A percentile compares a stretch with the other conserved stretches of the same genome.
These are phyloP conservation scores for Serinus canaria DNA, from an alignment of 2,113 vertebrate genomes.

Conservation along the genomic window DNA sequence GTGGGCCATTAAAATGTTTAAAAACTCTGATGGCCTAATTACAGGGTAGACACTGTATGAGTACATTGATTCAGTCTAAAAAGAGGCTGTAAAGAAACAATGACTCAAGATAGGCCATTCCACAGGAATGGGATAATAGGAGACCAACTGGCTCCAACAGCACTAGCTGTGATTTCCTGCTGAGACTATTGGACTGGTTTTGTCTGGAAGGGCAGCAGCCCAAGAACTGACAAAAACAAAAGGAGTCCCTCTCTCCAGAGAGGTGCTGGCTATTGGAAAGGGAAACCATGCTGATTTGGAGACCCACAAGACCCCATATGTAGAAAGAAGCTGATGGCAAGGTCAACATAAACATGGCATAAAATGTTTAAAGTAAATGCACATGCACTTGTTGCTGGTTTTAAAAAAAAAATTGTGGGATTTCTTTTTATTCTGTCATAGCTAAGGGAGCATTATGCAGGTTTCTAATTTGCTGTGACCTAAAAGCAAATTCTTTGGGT, in stretches of 20 bases:
- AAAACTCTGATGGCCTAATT: conserved; percentile 1
- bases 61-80: conserved; percentile 17
- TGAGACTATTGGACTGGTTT: conserved; percentile 52
- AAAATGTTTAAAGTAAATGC: not conserved
- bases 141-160: conserved; percentile 8
- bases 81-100: conserved; percentile 42
- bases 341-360: not conserved
- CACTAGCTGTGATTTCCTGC: conserved; percentile 40
- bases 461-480: not conserved
- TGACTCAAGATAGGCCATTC: conserved; percentile 64
- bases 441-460: not conserved
- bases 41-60: not conserved
- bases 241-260: conserved; percentile 31
- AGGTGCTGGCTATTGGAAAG: not conserved
- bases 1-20: not conserved
- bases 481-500: not conserved
- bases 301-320: not conserved
- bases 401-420: not conserved
- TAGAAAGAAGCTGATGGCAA: not conserved
- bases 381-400: not conserved
- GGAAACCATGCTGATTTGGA: not conserved
- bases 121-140: conserved; percentile 42
- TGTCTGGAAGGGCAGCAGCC: conserved; percentile 38
- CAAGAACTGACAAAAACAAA: conserved; percentile 53
- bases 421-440: not conserved